Base-by-base conservation (phyloP, 2,113 vertebrate genomes). In the Actinemys pallida region DNA sequence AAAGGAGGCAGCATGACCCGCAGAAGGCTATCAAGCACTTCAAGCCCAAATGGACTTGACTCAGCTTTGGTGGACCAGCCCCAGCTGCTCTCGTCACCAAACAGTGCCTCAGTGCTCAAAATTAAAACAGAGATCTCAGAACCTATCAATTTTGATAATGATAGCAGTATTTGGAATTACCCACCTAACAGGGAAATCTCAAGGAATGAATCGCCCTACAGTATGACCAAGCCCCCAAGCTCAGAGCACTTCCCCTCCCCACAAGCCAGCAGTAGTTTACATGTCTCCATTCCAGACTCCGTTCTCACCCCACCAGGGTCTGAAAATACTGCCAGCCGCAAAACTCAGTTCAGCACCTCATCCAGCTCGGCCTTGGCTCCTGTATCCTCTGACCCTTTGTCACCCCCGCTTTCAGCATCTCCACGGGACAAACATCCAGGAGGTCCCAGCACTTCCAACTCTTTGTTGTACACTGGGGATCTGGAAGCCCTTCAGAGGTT, bases 91-190 rank as follows among this genome's bases (percentile, higher is more conserved):
- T 97, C 98, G 53, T 99, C 99, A 42, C 99, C 99, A 19, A 98
- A 98, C 98, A 98, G 98, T 96, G 98, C 99, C 96, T 99, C 99
- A 22, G 99, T 99, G 97, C 99, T 99, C 94, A 99, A 99, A 98
- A 99, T 99, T 98, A 99, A 99, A 98, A 99, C 99, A 16, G 99
- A 99, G 98, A 99, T 99, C 98, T 98, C 99, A 14, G 99, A 99
- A 94, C 99, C 99, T 93, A 99, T 99, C 98, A 99, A 99, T 98
- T 99, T 99, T 92, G 99, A 99, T 99, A 99, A 99, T 5, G 99
- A 99, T 98, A 99, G 99, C 98, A 99, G 99, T 98, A 99, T 99
- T 98, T 99, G 99, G 99, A 99, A 99, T 99, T 99, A 99, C 97
- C 99, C 99, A 6, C 99, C 99, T 96, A 99, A 99, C 98, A 96